Base-by-base conservation (phyloP, 2,113 vertebrate species). In the Panthera tigris region DNA sequence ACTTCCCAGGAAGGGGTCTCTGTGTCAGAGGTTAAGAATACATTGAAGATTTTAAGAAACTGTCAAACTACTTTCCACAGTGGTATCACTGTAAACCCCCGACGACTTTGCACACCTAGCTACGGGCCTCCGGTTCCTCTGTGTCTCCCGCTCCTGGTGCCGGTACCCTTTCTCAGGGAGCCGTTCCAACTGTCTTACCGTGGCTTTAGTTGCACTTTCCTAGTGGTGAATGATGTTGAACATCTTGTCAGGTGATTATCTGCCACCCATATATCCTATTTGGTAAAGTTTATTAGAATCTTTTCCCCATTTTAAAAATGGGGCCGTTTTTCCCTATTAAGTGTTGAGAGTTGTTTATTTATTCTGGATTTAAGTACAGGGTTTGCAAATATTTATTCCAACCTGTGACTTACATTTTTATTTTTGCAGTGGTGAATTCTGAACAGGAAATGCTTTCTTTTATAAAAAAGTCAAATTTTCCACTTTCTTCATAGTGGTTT, bases 221-320 rank as follows among this genome's bases (percentile, higher is more conserved):
- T 3, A 1, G 11, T 3, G 87, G 23, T 41, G 6, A 19, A 12
- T 0, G 55, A 16, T 15, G 8, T 0, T 3, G 71, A 4, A 33
- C 55, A 18, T 23, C 88, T 78, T n/a, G 33, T 12, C 88, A 3
- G 4, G 5, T 36, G 55, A 41, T 27, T 27, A 18, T 36, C 4
- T n/a, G 21, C 71, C 73, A 13, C 57, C 39, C 21, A 3, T 1
- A 69, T 11, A 19, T 29, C 48, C 15, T 36, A 10, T 29, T 36
- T 7, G 48, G 21, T 31, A 36, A n/a, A 55, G 25, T 41, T 21
- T 23, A 36, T 57, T 73, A 29, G 55, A 55, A 57, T 39, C 50
- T 41, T 18, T 57, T 14, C 39, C 50, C n/a, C 15, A 73, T 55
- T 52, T 50, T 6, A 50, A 69, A 52, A 86, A 15, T 1, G 9